Conservation (phyloP, 1,140 invertebrate genomes). For the Sitobion miscanthi region DNA sequence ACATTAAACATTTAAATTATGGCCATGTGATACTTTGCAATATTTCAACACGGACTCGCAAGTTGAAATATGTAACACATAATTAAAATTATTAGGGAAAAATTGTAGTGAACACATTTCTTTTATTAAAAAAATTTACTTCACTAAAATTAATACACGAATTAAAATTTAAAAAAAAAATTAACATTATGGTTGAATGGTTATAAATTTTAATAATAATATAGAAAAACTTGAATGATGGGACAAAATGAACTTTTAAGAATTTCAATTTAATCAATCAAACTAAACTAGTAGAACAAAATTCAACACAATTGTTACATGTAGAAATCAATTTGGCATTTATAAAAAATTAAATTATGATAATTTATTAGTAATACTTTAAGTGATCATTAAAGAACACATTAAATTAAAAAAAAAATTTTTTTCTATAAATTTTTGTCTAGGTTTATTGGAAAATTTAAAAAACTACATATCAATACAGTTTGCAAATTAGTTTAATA, state of each 20-base stretch:
- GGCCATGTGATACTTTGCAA: background rate
- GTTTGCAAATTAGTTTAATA: conserved; percentile 33
- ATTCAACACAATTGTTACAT: background rate
- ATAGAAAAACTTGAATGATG: background rate
- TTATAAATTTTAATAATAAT: background rate
- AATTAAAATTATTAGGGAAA: background rate
- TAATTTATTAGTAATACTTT: conserved; percentile 5
- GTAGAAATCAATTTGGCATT: background rate
- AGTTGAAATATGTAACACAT: background rate
- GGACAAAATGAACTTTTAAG: background rate
- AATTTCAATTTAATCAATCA: background rate
- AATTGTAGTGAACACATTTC: background rate
- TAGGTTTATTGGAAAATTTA: conserved; percentile 49
- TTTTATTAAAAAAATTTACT: background rate
- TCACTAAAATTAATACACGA: background rate
- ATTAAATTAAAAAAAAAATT: background rate
- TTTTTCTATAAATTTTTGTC: background rate
- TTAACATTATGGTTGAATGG: background rate
- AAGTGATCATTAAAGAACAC: background rate
- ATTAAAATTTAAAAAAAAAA: background rate
- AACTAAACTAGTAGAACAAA: background rate
- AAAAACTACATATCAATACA: conserved; percentile 52
- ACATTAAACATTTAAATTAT: background rate
- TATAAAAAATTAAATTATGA: background rate
- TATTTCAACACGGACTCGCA: background rate